Evolutionary conservation across 2,113 vertebrate species (phyloP).

Genomic region (Gasterosteus nipponicus): DNA sequence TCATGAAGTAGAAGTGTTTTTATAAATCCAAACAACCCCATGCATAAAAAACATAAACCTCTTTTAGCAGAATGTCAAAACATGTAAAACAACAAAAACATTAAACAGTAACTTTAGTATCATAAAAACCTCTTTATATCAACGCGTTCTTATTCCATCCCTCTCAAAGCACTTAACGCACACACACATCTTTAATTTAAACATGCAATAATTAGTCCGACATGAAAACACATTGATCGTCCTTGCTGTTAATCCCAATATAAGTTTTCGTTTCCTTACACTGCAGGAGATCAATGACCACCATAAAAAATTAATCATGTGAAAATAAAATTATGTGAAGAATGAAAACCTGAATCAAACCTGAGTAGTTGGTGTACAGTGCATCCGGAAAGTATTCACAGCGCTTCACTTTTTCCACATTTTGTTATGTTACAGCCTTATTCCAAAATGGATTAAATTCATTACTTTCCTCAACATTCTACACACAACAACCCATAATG

Average conservation of each 20-base stretch:
- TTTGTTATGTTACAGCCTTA: too few relatives aligned
- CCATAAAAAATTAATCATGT: too few relatives aligned
- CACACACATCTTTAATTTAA: neutral
- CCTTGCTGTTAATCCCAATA: neutral
- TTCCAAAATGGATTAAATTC: too few relatives aligned
- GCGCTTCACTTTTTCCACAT: too few relatives aligned
- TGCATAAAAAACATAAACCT: neutral
- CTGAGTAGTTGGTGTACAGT: too few relatives aligned
- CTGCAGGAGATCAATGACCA: neutral
- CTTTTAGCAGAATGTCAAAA: neutral
- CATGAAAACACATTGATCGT: neutral
- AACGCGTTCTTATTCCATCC: neutral
- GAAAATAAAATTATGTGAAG: neutral
- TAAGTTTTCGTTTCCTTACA: neutral
- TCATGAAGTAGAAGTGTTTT: neutral
- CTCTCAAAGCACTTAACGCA: neutral
- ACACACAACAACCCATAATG: too few relatives aligned
- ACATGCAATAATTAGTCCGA: neutral
- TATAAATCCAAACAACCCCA: neutral
- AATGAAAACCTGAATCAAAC: neutral
- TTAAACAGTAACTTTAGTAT: neutral
- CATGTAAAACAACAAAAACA: neutral
- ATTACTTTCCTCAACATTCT: too few relatives aligned
- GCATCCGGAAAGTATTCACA: too few relatives aligned
- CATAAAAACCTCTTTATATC: conserved; percentile 3